Evolutionary conservation across 2,888 invertebrate species (phyloP), one percentile per base, ranked within the genome.

Genomic region (Parnassius mnemosyne): DNA sequence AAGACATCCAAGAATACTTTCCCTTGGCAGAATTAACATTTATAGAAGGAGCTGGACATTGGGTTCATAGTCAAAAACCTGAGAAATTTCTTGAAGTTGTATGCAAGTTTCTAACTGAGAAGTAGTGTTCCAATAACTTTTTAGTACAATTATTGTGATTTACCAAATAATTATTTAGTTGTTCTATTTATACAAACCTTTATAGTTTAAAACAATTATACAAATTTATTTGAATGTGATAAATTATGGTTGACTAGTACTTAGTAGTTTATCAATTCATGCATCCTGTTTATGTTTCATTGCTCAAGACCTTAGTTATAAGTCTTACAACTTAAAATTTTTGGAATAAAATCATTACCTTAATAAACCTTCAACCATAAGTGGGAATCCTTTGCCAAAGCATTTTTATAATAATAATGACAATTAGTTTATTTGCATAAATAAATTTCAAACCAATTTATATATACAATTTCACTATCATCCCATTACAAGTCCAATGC

Each of bases 51-150:
- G 96, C 98, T 9, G 97, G 97, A 0, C 99, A 99, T 83, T 97
- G 98, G 96, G 94, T 98, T 0, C 99, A 99, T 80, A 95, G 96
- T 68, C 98, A 99, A 67, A 96, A 97, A 79, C 97, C 98, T 1
- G 84, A 92, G 9, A 94, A 95, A 68, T 97, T 98, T 81, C 81
- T 97, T 34, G 92, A 94, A 57, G 72, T 92, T 57, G 89, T 94
- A 46, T 86, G 93, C 69, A 91, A 92, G 69, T 96, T 96, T 83
- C 80, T 96, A 67, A 90, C 92, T 71, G 85, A 87, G 47, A 91
- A 89, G 73, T 90, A 77, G 69, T 16, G 34, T 52, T 58, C 53
- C 13, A 43, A 53, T 61, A 12, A 34, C 56, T 34, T 50, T 52
- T 51, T 70, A 71, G 68, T 65, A 71, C 64, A 73, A 71, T 70